Evolutionary conservation across 2,113 vertebrate species (phyloP).

Genomic region (Otocyon megalotis): DNA sequence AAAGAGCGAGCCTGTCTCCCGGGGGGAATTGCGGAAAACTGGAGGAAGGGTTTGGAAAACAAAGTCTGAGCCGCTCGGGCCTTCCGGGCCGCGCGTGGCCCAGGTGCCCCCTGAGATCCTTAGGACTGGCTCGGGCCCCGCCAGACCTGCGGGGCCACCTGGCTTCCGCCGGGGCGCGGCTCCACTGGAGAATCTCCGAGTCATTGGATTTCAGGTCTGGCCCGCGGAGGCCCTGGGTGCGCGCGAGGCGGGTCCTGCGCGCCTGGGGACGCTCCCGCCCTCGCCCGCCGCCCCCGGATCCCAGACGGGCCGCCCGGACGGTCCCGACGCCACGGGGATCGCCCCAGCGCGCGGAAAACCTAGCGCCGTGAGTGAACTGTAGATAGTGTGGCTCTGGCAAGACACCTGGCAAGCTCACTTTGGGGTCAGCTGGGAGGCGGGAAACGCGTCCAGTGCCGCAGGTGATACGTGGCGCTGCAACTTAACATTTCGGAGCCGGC

Average conservation of each 20-base stretch:
- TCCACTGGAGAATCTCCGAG: background rate
- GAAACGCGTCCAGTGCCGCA: background rate
- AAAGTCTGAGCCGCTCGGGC: too few relatives aligned
- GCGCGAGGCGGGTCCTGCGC: background rate
- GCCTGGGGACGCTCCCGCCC: background rate
- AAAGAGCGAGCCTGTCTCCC: background rate
- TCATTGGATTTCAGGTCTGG: background rate
- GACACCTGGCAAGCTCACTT: background rate
- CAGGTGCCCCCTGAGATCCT: background rate
- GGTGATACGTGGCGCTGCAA: background rate
- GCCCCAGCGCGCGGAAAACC: background rate
- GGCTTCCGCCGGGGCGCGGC: fast-evolving
- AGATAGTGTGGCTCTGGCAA: background rate
- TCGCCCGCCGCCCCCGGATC: background rate
- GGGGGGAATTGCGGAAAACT: background rate
- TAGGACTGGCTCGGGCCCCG: background rate
- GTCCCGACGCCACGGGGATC: fast-evolving
- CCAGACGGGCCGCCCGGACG: background rate
- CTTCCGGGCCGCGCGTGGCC: background rate
- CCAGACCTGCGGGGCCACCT: background rate
- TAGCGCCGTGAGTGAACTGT: background rate
- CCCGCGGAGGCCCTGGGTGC: background rate
- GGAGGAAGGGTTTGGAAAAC: background rate
- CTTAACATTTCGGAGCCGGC: background rate
- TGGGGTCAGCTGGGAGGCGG: background rate